Conservation (phyloP, 2,888 invertebrate genomes). For the Cerastis rubricosa region DNA sequence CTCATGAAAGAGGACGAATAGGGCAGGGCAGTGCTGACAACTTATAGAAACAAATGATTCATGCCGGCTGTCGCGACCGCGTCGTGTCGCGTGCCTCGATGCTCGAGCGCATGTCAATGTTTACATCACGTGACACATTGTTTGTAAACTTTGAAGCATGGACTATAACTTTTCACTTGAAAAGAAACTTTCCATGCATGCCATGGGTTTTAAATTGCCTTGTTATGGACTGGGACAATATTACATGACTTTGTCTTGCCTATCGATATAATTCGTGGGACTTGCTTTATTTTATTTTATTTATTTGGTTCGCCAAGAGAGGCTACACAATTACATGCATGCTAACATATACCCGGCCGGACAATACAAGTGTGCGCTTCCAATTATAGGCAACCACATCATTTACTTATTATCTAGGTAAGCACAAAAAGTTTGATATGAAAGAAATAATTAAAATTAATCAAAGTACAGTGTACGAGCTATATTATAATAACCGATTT, state of each 20-base stretch:
- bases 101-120: slow-evolving; percentile 69
- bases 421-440: too few relatives aligned
- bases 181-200: neutral
- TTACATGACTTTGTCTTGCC: neutral
- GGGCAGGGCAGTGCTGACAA: slow-evolving; percentile 52
- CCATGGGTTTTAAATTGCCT: neutral
- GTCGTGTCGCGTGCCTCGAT: slow-evolving; percentile 16
- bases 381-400: too few relatives aligned
- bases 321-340: too few relatives aligned
- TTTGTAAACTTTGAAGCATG: slow-evolving; percentile 63
- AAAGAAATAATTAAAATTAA: too few relatives aligned
- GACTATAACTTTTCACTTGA: neutral
- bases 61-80: neutral
- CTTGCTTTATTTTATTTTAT: too few relatives aligned
- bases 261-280: neutral
- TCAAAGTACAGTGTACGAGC: too few relatives aligned
- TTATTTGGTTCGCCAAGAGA: too few relatives aligned
- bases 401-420: too few relatives aligned
- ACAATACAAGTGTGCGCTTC: too few relatives aligned
- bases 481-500: too few relatives aligned
- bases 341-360: too few relatives aligned
- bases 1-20: neutral
- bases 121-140: slow-evolving; percentile 71
- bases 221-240: neutral
- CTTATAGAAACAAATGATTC: slow-evolving; percentile 39